A percentile compares a stretch with the other conserved stretches of the same genome.
These are phyloP conservation scores for Dryobotodes eremita DNA, from an alignment of 2,888 invertebrate species.

Conservation along the genomic window DNA sequence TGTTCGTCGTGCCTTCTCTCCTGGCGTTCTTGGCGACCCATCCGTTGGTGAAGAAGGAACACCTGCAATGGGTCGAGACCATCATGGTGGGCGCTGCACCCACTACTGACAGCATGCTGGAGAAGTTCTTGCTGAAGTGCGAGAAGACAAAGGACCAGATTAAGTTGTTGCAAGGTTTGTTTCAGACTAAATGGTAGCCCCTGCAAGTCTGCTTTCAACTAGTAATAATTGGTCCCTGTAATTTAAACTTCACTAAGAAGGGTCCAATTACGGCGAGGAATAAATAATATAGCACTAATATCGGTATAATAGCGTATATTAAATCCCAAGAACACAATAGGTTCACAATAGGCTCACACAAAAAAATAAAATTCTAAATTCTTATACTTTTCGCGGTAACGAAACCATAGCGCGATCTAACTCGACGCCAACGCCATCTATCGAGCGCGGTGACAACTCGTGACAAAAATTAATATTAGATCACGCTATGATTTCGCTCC, in stretches of 20 bases:
- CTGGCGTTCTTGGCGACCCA: conserved; percentile 94
- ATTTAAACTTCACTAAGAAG: no score
- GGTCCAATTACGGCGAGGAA: no score
- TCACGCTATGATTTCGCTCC: background rate
- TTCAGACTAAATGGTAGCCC: background rate
- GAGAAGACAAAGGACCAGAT: conserved; percentile 88
- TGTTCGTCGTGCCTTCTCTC: conserved; percentile 95
- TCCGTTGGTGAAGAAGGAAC: conserved; percentile 92
- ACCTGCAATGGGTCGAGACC: conserved; percentile 91
- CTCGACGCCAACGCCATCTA: no score
- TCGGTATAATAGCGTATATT: no score
- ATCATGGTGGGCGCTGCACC: conserved; percentile 95
- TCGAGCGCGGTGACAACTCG: no score
- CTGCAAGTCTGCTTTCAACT: background rate
- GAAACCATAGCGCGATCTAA: no score
- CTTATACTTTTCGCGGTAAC: no score
- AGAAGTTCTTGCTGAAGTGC: conserved; percentile 92
- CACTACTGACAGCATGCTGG: conserved; percentile 91
- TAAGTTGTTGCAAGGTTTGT: conserved; percentile 85
- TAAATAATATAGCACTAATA: no score
- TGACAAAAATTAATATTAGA: no score
- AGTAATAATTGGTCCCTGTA: background rate
- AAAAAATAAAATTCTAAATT: no score
- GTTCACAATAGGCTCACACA: no score
- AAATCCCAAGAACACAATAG: no score